These are phyloP conservation scores for Drosophila parabipectinata DNA, from an alignment of 1,140 invertebrate species.

Conservation along the genomic window DNA sequence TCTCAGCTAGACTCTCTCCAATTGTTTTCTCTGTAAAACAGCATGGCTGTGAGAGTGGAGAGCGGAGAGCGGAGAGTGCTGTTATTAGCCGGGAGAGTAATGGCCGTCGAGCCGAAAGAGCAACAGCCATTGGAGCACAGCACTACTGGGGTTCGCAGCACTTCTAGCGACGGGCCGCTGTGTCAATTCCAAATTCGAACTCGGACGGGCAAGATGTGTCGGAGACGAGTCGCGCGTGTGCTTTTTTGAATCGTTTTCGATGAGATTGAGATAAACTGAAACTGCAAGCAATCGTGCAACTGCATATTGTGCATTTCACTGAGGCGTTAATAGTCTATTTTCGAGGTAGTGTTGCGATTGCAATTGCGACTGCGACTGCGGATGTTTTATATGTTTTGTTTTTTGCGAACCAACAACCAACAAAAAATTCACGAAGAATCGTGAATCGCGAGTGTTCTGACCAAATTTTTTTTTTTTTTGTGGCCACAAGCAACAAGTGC, in stretches of 20 bases:
- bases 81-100: not conserved
- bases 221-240: not conserved
- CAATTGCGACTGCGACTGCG: not conserved
- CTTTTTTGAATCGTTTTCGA: not conserved
- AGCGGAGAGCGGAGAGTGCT: no score
- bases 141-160: not conserved
- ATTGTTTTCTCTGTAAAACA: no score
- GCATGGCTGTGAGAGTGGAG: not conserved
- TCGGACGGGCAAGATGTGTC: slow-evolving; percentile 3
- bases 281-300: not conserved
- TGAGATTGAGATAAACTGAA: not conserved
- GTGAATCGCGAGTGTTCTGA: slow-evolving; percentile 37
- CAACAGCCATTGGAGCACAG: not conserved
- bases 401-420: slow-evolving; percentile 21
- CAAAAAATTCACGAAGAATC: not conserved
- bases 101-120: not conserved
- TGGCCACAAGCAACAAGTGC: slow-evolving; percentile 41
- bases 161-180: not conserved
- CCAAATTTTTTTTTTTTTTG: slow-evolving; percentile 40
- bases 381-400: slow-evolving; percentile 4
- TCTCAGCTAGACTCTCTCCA: no score
- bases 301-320: not conserved
- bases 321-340: not conserved
- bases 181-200: slow-evolving; percentile 1
- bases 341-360: not conserved